phyloP scores from a whole-genome alignment of 2,113 vertebrate genomes.

The Burhinus bistriatus region DNA sequence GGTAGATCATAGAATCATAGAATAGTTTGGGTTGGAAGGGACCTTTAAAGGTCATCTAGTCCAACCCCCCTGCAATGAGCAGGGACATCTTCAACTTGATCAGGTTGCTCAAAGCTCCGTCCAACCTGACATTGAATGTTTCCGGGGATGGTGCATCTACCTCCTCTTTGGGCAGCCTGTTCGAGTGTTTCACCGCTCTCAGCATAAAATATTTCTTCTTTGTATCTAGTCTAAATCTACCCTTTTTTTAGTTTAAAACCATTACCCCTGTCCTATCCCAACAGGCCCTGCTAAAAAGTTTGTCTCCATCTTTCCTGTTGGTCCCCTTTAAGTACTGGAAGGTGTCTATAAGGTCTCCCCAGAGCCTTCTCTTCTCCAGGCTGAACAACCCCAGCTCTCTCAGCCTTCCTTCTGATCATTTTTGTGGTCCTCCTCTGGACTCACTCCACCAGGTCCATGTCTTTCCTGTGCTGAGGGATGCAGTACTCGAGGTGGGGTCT shows the following conservation, averaged over 20 bases:
- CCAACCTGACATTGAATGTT: background rate
- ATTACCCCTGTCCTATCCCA: background rate
- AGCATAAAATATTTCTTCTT: background rate
- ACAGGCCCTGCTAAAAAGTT: background rate
- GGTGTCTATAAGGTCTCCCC: background rate
- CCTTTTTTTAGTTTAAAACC: background rate
- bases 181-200: background rate
- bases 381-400: background rate
- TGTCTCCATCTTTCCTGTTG: background rate
- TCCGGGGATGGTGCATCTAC: background rate
- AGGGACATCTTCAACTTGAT: background rate
- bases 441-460: background rate
- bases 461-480: background rate
- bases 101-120: background rate
- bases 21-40: background rate
- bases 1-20: background rate
- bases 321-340: background rate
- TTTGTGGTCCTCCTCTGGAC: background rate
- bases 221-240: background rate
- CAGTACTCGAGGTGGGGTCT: background rate
- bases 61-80: background rate
- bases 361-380: background rate
- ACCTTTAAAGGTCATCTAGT: background rate
- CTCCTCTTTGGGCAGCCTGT: too few species aligned
- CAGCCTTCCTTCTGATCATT: background rate